Percentiles rank a stretch among this genome's conserved stretches.
phyloP scores from a whole-genome alignment of 92 coral and sea anemone genomes.

The Zoanthus sociatus region DNA sequence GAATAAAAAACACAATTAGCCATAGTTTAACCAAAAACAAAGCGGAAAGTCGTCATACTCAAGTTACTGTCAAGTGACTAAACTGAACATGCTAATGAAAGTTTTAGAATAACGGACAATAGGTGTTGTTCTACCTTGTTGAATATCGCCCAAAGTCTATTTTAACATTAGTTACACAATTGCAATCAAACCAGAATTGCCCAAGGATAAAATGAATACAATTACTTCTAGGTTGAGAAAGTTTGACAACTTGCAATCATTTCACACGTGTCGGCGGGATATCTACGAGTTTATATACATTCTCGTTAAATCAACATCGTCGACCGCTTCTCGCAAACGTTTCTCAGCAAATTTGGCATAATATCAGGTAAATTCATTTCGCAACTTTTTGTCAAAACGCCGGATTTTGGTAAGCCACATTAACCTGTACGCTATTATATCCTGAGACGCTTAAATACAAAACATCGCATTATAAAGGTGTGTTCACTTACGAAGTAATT shows the following conservation, averaged over 20 bases:
- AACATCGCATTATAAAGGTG: slow-evolving; percentile 81
- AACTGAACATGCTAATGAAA: slow-evolving; percentile 85
- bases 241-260: slow-evolving; percentile 67
- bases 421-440: slow-evolving; percentile 57
- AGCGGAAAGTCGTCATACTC: slow-evolving; percentile 81
- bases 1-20: slow-evolving; percentile 76
- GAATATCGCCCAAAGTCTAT: slow-evolving; percentile 71
- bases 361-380: slow-evolving; percentile 60
- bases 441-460: slow-evolving; percentile 68
- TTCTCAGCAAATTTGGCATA: slow-evolving; percentile 51
- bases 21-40: slow-evolving; percentile 74
- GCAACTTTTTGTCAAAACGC: slow-evolving; percentile 54
- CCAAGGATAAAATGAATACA: slow-evolving; percentile 79
- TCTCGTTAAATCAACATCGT: slow-evolving; percentile 19
- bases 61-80: slow-evolving; percentile 77
- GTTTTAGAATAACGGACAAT: slow-evolving; percentile 80
- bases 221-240: slow-evolving; percentile 68
- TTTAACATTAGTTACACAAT: slow-evolving; percentile 76
- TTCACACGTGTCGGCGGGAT: slow-evolving; percentile 76
- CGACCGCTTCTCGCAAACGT: slow-evolving; percentile 23
- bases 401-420: slow-evolving; percentile 56
- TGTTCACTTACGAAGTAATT: slow-evolving; percentile 66
- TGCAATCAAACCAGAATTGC: slow-evolving; percentile 76
- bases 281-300: slow-evolving; percentile 42
- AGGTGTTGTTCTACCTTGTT: slow-evolving; percentile 89